phyloP scores from a whole-genome alignment of 2,113 vertebrate genomes.

The Spilogale gracilis region DNA sequence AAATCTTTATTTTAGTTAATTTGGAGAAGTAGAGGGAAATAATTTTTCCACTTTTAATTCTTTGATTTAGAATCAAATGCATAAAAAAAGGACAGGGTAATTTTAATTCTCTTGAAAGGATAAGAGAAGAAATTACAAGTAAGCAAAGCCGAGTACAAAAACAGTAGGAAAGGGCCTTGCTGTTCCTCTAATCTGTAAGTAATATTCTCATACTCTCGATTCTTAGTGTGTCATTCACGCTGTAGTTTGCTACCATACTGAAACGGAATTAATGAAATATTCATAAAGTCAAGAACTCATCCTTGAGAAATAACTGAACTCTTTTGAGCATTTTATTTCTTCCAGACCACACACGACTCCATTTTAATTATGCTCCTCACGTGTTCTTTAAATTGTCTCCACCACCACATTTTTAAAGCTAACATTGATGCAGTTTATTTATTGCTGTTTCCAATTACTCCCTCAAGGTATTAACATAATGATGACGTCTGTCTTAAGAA shows the following conservation, averaged over 20 bases:
- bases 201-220: neutral
- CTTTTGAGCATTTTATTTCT: constrained; percentile 58
- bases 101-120: neutral
- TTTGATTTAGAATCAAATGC: neutral
- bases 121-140: neutral
- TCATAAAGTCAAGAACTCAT: constrained; percentile 55
- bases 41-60: neutral
- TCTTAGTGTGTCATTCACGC: neutral
- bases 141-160: neutral
- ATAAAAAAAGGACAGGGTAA: neutral
- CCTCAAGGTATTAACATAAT: constrained; percentile 55
- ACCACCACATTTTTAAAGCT: constrained; percentile 36
- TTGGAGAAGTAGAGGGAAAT: neutral
- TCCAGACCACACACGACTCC: constrained; percentile 65
- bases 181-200: neutral
- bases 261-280: constrained; percentile 42
- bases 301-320: constrained; percentile 16
- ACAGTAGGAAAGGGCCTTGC: neutral
- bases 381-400: constrained; percentile 66
- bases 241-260: neutral
- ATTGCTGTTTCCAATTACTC: constrained; percentile 64
- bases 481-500: constrained; percentile 52
- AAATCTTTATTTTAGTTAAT: constrained; percentile 39
- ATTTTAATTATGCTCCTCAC: constrained; percentile 53
- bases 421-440: constrained; percentile 60